These are phyloP conservation scores for Bothrops jararaca DNA, from an alignment of 2,113 vertebrate genomes.

Conservation along the genomic window DNA sequence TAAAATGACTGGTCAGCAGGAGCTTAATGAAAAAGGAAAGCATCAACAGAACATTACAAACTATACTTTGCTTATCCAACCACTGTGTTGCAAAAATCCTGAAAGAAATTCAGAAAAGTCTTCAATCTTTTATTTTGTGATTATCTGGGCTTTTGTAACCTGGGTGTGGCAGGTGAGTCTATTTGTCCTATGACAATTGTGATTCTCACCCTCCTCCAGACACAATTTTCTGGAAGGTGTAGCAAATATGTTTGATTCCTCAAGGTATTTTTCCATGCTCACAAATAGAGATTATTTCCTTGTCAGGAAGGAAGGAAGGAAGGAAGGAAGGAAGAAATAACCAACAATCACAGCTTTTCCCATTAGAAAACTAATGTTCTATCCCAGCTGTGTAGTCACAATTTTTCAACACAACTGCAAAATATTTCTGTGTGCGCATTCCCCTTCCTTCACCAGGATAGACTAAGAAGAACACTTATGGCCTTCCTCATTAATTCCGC, in stretches of 20 bases:
- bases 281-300: not conserved
- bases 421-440: not conserved
- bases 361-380: not conserved
- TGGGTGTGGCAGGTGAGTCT: not conserved
- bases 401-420: not conserved
- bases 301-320: not conserved
- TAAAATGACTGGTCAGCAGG: not conserved
- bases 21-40: constrained; percentile 9
- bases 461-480: not conserved
- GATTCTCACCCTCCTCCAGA: not conserved
- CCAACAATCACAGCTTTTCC: not conserved
- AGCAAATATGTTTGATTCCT: not conserved
- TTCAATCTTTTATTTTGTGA: not conserved
- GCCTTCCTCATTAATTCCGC: not conserved
- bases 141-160: not conserved
- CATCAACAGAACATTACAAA: not conserved
- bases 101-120: not conserved
- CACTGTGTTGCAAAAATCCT: not conserved
- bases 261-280: not conserved
- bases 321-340: not conserved
- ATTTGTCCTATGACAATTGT: not conserved
- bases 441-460: not conserved
- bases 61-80: not conserved
- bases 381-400: not conserved
- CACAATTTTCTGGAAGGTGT: not conserved